A percentile compares a stretch with the other conserved stretches of the same genome.
phyloP scores from a whole-genome alignment of 1,140 invertebrate species.

The Bombyx mandarina region DNA sequence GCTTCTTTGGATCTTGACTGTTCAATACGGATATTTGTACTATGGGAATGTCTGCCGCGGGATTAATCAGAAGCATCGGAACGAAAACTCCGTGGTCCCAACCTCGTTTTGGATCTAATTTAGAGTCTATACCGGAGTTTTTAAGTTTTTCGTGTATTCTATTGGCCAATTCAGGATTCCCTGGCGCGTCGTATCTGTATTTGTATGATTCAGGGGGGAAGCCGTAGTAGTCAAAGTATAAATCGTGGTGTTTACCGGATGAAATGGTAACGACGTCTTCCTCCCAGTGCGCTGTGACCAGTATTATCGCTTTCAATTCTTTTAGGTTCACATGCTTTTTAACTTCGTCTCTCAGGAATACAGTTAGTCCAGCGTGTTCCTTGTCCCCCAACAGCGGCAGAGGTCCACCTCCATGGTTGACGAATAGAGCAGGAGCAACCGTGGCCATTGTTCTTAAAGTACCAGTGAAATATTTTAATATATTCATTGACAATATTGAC shows the following conservation, averaged over 20 bases:
- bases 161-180: conserved; percentile 44
- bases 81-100: conserved; percentile 66
- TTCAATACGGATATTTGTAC: conserved; percentile 49
- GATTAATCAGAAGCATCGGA: conserved; percentile 59
- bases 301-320: conserved; percentile 48
- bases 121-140: conserved; percentile 39
- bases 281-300: conserved; percentile 62
- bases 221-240: conserved; percentile 61
- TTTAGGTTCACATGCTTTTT: conserved; percentile 51
- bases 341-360: conserved; percentile 46
- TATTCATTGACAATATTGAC: conserved; percentile 59
- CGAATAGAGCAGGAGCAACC: conserved; percentile 55
- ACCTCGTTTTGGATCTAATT: conserved; percentile 48
- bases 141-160: conserved; percentile 39
- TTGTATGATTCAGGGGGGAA: conserved; percentile 58
- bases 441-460: conserved; percentile 36
- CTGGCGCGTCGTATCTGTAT: conserved; percentile 53
- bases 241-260: conserved; percentile 45
- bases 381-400: conserved; percentile 53
- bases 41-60: conserved; percentile 52
- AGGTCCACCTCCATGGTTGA: conserved; percentile 61
- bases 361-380: conserved; percentile 42
- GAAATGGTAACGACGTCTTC: conserved; percentile 51
- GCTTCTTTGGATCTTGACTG: conserved; percentile 46
- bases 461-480: conserved; percentile 44